Conservation (phyloP, 2,113 vertebrate genomes). For the Seriola quinqueradiata region DNA sequence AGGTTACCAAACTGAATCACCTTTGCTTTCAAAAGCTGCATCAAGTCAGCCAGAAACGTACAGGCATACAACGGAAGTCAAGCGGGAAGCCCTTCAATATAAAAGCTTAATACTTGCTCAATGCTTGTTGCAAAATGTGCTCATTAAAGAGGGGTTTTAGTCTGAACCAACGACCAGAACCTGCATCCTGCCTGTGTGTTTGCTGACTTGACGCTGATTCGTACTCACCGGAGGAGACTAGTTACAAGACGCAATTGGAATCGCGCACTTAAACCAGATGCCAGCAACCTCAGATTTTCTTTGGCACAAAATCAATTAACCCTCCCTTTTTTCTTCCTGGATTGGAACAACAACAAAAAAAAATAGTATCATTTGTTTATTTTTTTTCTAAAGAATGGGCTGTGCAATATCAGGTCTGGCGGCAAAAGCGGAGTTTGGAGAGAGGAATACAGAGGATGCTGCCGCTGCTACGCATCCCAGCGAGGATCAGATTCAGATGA, state of each 20-base stretch:
- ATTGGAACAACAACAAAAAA: not conserved
- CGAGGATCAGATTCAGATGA: constrained; percentile 80
- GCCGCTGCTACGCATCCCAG: constrained; percentile 54
- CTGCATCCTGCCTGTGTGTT: not conserved
- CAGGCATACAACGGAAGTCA: not conserved
- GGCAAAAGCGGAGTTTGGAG: constrained; percentile 70
- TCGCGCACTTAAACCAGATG: constrained; percentile 36
- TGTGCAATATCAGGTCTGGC: constrained; percentile 84
- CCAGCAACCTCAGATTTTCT: constrained; percentile 7
- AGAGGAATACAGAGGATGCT: constrained; percentile 56
- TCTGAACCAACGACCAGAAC: constrained; percentile 1
- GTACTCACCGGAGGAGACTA: not conserved
- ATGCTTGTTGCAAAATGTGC: fast-evolving
- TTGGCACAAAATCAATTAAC: constrained; percentile 6
- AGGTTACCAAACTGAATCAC: not conserved
- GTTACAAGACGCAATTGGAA: constrained; percentile 17
- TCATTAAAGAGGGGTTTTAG: not conserved
- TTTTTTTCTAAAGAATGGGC: constrained; percentile 78
- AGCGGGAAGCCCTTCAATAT: not conserved
- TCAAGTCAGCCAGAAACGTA: not conserved
- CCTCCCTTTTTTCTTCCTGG: not conserved
- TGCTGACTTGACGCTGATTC: not conserved
- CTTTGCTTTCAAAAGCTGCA: not conserved
- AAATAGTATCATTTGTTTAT: not conserved
- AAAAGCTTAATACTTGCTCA: not conserved